These are phyloP conservation scores for Esperia sulphurella DNA, from an alignment of 2,888 invertebrate species.

Conservation along the genomic window DNA sequence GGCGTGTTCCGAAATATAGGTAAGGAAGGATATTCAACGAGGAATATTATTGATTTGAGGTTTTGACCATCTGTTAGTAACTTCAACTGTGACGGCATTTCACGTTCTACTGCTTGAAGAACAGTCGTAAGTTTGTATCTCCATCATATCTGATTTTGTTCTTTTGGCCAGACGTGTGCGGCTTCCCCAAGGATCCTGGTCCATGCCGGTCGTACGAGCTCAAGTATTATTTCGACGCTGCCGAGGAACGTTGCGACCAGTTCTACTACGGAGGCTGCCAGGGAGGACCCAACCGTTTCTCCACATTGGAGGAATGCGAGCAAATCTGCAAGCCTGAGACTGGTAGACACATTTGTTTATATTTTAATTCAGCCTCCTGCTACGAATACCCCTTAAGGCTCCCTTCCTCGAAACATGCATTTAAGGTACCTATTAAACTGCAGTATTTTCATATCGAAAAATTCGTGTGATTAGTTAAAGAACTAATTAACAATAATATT, in stretches of 20 bases:
- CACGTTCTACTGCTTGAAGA: too few species aligned
- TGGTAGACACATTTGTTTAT: constrained; percentile 24
- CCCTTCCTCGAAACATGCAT: too few species aligned
- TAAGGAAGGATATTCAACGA: constrained; percentile 61
- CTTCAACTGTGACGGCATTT: too few species aligned
- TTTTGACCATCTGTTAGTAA: too few species aligned
- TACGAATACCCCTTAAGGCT: constrained; percentile 10
- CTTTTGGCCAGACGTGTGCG: constrained; percentile 83
- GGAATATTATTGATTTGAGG: too few species aligned
- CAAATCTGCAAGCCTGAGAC: constrained; percentile 35
- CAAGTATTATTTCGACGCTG: constrained; percentile 85
- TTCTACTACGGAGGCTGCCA: constrained; percentile 91
- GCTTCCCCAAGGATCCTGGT: constrained; percentile 83
- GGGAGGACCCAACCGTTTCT: constrained; percentile 92
- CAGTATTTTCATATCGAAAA: too few species aligned
- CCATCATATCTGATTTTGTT: background rate
- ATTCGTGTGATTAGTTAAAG: too few species aligned
- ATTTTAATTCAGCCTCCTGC: background rate
- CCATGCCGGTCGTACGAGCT: constrained; percentile 82
- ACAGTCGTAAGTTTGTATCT: too few species aligned
- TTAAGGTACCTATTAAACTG: too few species aligned
- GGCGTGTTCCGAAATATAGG: constrained; percentile 85
- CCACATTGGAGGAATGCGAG: constrained; percentile 84
- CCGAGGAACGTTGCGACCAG: constrained; percentile 80
- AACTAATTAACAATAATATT: too few species aligned